A percentile compares a stretch with the other conserved stretches of the same genome.
These are phyloP conservation scores for Ancistrus triradiatus DNA, from an alignment of 2,113 vertebrate species.

Conservation along the genomic window DNA sequence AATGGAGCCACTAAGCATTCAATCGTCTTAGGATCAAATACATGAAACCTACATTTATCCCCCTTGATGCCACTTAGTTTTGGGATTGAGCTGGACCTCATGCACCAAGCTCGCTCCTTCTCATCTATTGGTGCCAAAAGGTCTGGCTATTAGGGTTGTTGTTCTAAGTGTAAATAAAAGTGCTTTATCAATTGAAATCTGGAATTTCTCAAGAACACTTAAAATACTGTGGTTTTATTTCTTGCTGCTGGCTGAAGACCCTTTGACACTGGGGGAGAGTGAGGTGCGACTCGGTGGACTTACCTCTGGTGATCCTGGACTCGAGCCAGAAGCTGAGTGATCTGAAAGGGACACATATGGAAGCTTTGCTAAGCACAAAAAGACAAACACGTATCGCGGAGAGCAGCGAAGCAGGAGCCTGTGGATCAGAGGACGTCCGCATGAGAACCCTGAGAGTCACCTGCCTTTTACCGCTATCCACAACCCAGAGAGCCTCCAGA, in stretches of 20 bases:
- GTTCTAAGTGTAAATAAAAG: not conserved
- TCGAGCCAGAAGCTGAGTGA: slow-evolving; percentile 60
- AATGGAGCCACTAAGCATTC: slow-evolving; percentile 40
- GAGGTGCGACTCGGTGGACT: slow-evolving; percentile 45
- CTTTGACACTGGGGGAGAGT: slow-evolving; percentile 32
- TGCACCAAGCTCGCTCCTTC: slow-evolving; percentile 26
- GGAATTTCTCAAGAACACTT: too few relatives aligned
- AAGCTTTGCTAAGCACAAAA: slow-evolving; percentile 47
- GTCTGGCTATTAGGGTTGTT: slow-evolving; percentile 8
- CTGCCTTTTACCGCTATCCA: slow-evolving; percentile 20
- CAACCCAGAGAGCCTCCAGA: slow-evolving; percentile 15
- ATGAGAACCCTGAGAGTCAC: slow-evolving; percentile 20
- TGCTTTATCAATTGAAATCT: too few relatives aligned
- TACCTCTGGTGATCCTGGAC: slow-evolving; percentile 61
- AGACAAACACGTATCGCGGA: slow-evolving; percentile 14
- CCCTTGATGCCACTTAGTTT: slow-evolving; percentile 12
- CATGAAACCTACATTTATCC: slow-evolving; percentile 41
- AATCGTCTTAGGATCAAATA: slow-evolving; percentile 40
- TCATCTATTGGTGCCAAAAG: slow-evolving; percentile 31
- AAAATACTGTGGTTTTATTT: too few relatives aligned
- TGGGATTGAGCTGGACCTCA: slow-evolving; percentile 36
- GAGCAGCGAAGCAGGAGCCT: slow-evolving; percentile 27
- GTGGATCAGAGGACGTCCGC: not conserved
- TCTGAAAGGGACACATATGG: slow-evolving; percentile 58
- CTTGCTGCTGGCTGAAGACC: slow-evolving; percentile 17